Percentiles rank a stretch among this genome's conserved stretches.
Conservation (phyloP, 1,140 invertebrate genomes). For the Aphaenogaster floridana region DNA sequence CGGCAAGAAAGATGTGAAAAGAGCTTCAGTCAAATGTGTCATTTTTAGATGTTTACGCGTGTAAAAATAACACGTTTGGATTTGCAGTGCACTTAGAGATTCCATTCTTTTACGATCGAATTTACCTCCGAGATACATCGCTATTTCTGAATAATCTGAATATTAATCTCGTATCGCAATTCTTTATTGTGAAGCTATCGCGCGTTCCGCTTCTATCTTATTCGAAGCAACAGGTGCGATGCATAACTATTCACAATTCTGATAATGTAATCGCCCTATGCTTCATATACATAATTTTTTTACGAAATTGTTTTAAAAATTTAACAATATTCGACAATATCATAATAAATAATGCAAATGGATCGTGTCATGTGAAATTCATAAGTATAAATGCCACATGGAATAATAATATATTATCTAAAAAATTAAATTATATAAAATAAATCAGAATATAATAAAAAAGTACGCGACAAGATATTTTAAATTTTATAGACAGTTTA, state of each 20-base stretch:
- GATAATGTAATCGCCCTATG: slow-evolving; percentile 15
- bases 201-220: background rate
- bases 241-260: slow-evolving; percentile 27
- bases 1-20: too few species aligned
- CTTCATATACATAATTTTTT: slow-evolving; percentile 1
- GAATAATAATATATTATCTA: background rate
- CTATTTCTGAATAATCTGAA: background rate
- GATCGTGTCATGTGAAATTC: background rate
- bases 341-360: background rate
- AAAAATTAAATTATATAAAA: background rate
- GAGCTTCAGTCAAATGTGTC: too few species aligned
- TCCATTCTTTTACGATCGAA: slow-evolving; percentile 19
- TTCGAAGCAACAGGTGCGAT: slow-evolving; percentile 59
- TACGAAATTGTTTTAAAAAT: background rate
- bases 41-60: too few species aligned
- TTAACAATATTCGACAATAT: background rate
- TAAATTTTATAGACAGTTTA: too few species aligned
- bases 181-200: background rate
- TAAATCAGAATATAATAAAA: background rate
- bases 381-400: background rate
- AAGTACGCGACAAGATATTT: background rate
- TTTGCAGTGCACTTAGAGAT: background rate
- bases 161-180: slow-evolving; percentile 36
- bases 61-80: too few species aligned
- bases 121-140: background rate